Conservation (phyloP, 2,888 invertebrate genomes). For the Formica aserva region DNA sequence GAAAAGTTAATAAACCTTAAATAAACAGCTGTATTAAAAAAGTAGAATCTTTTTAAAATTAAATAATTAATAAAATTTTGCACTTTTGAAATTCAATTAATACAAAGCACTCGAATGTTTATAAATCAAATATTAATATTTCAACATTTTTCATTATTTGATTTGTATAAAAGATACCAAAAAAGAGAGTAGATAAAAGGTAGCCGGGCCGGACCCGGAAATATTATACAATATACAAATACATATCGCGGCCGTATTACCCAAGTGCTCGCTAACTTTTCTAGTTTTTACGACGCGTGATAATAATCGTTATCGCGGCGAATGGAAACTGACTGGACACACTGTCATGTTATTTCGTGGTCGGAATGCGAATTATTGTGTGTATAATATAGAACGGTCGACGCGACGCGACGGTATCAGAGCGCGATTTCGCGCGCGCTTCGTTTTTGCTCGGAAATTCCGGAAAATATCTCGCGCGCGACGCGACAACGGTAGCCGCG, state of each 20-base stretch:
- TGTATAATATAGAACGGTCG: conserved; percentile 4
- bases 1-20: neutral
- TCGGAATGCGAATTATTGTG: conserved; percentile 61
- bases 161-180: neutral
- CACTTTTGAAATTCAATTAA: neutral
- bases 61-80: neutral
- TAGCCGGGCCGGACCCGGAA: neutral
- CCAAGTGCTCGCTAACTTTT: conserved; percentile 23
- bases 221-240: neutral
- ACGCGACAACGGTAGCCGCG: conserved; percentile 22
- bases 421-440: conserved; percentile 37
- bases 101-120: neutral
- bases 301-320: conserved; percentile 43
- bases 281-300: conserved; percentile 29
- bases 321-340: conserved; percentile 58
- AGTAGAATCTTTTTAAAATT: neutral
- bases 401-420: conserved; percentile 12
- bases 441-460: conserved; percentile 49
- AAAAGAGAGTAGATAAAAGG: conserved; percentile 2
- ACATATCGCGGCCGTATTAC: conserved; percentile 22
- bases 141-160: neutral
- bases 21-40: neutral
- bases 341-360: conserved; percentile 38
- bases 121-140: neutral
- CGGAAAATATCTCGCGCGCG: conserved; percentile 47